phyloP scores from a whole-genome alignment of 1,140 invertebrate species.

The Bombus sibiricus region DNA sequence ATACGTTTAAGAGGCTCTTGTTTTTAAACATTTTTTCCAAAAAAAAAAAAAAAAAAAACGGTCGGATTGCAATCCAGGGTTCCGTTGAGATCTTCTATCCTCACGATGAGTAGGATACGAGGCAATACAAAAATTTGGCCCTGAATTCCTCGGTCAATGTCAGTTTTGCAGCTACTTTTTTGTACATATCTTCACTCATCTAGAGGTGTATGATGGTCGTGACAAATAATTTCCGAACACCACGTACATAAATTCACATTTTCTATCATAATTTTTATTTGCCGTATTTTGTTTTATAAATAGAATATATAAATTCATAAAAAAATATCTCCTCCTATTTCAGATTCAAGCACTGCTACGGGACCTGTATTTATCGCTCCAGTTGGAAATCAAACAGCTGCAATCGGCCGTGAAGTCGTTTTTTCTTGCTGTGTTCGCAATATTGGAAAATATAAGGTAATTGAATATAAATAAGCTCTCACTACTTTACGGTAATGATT shows the following conservation, averaged over 20 bases:
- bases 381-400: conserved; percentile 90
- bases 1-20: no score
- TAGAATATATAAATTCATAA: background rate
- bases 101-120: no score
- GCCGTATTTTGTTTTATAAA: background rate
- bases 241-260: background rate
- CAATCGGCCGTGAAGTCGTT: conserved; percentile 90
- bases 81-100: no score
- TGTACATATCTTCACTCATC: no score
- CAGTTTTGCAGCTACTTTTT: no score
- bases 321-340: conserved; percentile 29
- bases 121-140: no score
- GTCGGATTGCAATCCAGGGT: no score
- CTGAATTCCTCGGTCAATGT: no score
- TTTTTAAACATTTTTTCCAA: no score
- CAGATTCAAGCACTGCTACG: conserved; percentile 48
- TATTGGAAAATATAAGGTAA: conserved; percentile 91
- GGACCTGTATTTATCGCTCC: conserved; percentile 89
- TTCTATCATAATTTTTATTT: background rate
- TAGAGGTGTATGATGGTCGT: no score
- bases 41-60: no score
- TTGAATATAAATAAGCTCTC: conserved; percentile 21
- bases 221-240: background rate
- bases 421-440: conserved; percentile 91
- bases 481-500: background rate